A percentile compares a stretch with the other conserved stretches of the same genome.
These are phyloP conservation scores for Sebastolobus alascanus DNA, from an alignment of 2,797 vertebrate species.

Conservation along the genomic window DNA sequence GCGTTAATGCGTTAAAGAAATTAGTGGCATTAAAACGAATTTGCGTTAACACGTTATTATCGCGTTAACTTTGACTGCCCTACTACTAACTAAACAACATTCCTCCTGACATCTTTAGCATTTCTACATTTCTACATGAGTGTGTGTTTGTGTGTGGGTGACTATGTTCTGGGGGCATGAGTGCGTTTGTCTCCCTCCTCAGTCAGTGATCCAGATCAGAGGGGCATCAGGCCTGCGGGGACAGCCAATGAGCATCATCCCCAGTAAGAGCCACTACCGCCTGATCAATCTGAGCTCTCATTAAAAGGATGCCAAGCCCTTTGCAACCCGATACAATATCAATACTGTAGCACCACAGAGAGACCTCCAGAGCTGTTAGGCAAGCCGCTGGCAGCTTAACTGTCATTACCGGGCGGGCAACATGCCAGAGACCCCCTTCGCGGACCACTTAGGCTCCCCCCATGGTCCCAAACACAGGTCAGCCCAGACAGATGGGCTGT, in stretches of 20 bases:
- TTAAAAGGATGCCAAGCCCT: slow-evolving; percentile 84
- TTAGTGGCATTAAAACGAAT: too few relatives aligned
- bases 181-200: slow-evolving; percentile 16
- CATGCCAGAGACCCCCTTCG: slow-evolving; percentile 75
- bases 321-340: slow-evolving; percentile 85
- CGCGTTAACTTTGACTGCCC: too few relatives aligned
- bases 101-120: neutral
- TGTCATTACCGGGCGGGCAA: slow-evolving; percentile 74
- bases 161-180: neutral
- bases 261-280: slow-evolving; percentile 72
- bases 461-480: slow-evolving; percentile 77
- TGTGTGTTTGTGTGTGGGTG: neutral
- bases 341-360: slow-evolving; percentile 81
- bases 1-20: too few relatives aligned
- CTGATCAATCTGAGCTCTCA: slow-evolving; percentile 88
- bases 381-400: slow-evolving; percentile 67
- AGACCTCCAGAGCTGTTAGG: slow-evolving; percentile 75
- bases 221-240: slow-evolving; percentile 53
- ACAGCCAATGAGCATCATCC: slow-evolving; percentile 64
- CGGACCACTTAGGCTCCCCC: slow-evolving; percentile 75
- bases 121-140: neutral
- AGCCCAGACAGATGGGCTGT: slow-evolving; percentile 78
- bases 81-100: neutral
- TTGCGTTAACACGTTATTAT: too few relatives aligned
- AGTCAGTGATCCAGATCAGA: slow-evolving; percentile 42